Percentiles rank a stretch among this genome's conserved stretches.
Evolutionary conservation across 2,888 invertebrate genomes (phyloP).

Genomic region (Dynastes maya): DNA sequence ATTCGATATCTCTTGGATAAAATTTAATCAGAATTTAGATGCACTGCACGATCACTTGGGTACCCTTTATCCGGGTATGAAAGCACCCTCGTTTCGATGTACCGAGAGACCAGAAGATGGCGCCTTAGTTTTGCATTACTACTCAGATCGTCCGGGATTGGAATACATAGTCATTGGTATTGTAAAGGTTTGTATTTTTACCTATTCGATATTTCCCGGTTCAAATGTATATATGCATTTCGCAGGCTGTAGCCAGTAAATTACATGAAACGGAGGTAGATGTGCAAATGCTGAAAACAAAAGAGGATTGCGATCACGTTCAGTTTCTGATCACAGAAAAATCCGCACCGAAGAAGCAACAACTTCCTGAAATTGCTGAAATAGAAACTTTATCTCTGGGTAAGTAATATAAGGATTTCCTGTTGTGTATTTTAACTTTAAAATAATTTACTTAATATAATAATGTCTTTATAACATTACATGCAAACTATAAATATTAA

Average conservation of each 20-base stretch:
- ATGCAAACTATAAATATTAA: no score
- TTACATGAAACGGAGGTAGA: conserved; percentile 94
- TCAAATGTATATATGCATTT: conserved; percentile 38
- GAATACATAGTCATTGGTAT: conserved; percentile 98
- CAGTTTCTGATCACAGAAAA: conserved; percentile 94
- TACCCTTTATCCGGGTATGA: conserved; percentile 95
- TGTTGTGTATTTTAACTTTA: neutral
- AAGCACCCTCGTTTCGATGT: conserved; percentile 96
- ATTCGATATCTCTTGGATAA: neutral
- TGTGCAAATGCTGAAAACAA: conserved; percentile 90
- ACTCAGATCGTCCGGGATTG: conserved; percentile 93
- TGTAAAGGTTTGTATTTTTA: conserved; percentile 81
- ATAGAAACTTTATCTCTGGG: conserved; percentile 82
- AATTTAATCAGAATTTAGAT: conserved; percentile 85
- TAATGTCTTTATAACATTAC: no score
- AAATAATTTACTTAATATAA: no score
- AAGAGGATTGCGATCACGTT: conserved; percentile 91
- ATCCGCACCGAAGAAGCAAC: conserved; percentile 77
- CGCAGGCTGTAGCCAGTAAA: conserved; percentile 92
- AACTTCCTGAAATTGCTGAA: conserved; percentile 81
- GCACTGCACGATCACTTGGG: conserved; percentile 96
- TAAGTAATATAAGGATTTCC: conserved; percentile 63
- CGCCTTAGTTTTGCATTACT: conserved; percentile 93
- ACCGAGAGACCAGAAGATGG: conserved; percentile 92
- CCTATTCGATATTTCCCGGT: conserved; percentile 24